Conservation (phyloP, 2,888 invertebrate species). For the Acanthococcus lagerstroemiae region DNA sequence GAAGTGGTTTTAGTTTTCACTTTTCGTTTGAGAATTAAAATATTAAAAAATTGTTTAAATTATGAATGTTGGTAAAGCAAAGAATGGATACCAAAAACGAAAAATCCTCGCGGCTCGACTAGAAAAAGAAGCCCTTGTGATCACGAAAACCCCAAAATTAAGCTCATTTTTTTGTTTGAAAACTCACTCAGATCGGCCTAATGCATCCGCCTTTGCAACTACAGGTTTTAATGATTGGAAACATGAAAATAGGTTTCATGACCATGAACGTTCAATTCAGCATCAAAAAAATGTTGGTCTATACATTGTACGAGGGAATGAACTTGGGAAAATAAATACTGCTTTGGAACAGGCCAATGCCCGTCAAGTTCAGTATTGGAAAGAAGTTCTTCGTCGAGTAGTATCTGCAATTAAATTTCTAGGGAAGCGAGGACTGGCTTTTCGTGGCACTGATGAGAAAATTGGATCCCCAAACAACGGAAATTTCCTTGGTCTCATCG, state of each 20-base stretch:
- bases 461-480: slow-evolving; percentile 37
- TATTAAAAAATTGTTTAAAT: not conserved
- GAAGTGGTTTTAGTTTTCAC: not conserved
- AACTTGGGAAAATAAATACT: slow-evolving; percentile 26
- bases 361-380: slow-evolving; percentile 34
- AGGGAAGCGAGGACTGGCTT: slow-evolving; percentile 36
- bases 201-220: slow-evolving; percentile 15
- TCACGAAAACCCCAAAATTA: not conserved
- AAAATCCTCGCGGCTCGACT: not conserved
- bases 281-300: slow-evolving; percentile 19
- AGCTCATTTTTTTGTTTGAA: not conserved
- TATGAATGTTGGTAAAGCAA: not conserved
- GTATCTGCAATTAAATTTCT: slow-evolving; percentile 37
- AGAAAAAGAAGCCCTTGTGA: not conserved
- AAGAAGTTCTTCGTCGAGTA: slow-evolving; percentile 37
- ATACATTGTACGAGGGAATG: slow-evolving; percentile 13
- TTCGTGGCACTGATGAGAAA: slow-evolving; percentile 37
- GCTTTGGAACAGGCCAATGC: slow-evolving; percentile 28
- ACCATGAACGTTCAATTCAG: slow-evolving; percentile 23
- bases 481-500: slow-evolving; percentile 38
- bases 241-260: slow-evolving; percentile 18
- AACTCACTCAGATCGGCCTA: not conserved
- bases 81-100: not conserved
- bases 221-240: slow-evolving; percentile 6
- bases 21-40: not conserved